Evolutionary conservation across 2,797 vertebrate species (phyloP).

Genomic region (Labroides dimidiatus): DNA sequence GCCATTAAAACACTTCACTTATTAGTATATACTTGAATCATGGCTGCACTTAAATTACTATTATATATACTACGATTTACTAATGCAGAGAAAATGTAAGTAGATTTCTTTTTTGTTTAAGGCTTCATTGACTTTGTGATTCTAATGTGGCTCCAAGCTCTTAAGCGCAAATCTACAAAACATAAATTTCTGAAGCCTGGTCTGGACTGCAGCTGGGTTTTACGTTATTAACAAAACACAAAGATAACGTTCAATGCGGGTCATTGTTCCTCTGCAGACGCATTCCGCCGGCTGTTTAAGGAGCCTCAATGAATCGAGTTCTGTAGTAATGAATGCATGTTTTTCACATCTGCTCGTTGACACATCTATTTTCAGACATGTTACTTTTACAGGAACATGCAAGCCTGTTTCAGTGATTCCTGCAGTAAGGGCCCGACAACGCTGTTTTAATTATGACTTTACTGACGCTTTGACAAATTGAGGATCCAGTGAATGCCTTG

Average conservation of each 20-base stretch:
- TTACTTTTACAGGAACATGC: slow-evolving; percentile 43
- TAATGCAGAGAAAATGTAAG: not conserved
- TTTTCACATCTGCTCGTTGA: slow-evolving; percentile 68
- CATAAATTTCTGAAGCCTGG: not conserved
- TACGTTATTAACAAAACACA: not conserved
- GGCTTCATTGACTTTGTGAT: not conserved
- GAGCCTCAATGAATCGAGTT: not conserved
- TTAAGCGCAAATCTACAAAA: not conserved
- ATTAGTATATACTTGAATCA: no score
- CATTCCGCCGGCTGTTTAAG: slow-evolving; percentile 2
- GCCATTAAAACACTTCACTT: no score
- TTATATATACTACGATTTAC: slow-evolving; percentile 21
- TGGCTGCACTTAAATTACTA: slow-evolving; percentile 18
- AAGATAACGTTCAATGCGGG: slow-evolving; percentile 19
- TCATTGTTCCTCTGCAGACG: slow-evolving; percentile 37
- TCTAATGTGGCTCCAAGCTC: not conserved
- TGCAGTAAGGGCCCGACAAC: slow-evolving; percentile 14
- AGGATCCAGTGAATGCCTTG: not conserved
- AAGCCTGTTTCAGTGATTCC: slow-evolving; percentile 42
- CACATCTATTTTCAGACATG: slow-evolving; percentile 57
- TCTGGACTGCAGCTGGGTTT: not conserved
- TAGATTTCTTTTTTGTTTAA: not conserved
- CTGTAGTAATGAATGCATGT: slow-evolving; percentile 45
- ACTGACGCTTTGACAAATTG: slow-evolving; percentile 10
- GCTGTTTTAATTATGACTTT: slow-evolving; percentile 43